phyloP scores from a whole-genome alignment of 2,113 vertebrate species.

The Burhinus oedicnemus region DNA sequence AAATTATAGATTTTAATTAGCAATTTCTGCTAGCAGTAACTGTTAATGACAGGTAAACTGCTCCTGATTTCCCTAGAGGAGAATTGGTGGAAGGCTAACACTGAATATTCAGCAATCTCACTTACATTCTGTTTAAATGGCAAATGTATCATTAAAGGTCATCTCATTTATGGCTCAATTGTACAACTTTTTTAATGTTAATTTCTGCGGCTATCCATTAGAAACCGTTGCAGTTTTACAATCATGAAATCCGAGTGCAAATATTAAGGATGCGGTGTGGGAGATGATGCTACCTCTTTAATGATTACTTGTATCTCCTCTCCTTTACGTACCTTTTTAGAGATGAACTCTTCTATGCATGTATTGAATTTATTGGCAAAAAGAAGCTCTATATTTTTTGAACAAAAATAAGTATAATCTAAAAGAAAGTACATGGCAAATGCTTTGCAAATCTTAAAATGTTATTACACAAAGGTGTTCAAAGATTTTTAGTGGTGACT shows the following conservation, averaged over 20 bases:
- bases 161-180: slow-evolving; percentile 42
- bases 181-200: slow-evolving; percentile 46
- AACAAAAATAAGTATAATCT: background rate
- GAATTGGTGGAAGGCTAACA: slow-evolving; percentile 13
- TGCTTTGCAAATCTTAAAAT: background rate
- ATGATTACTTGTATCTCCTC: background rate
- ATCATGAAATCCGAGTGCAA: background rate
- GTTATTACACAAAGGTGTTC: background rate
- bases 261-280: background rate
- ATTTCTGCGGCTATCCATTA: slow-evolving; percentile 27
- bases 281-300: background rate
- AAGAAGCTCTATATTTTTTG: background rate
- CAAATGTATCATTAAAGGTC: slow-evolving; percentile 61
- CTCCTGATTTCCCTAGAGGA: slow-evolving; percentile 68
- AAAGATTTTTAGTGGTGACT: background rate
- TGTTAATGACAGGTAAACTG: slow-evolving; percentile 64
- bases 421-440: background rate
- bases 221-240: background rate
- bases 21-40: slow-evolving; percentile 63
- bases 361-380: background rate
- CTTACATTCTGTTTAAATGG: slow-evolving; percentile 47
- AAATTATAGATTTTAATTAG: slow-evolving; percentile 70
- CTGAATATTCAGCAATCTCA: slow-evolving; percentile 44
- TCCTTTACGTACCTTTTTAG: background rate
- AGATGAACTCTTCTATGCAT: background rate